Base-by-base conservation (phyloP, 2,113 vertebrate genomes). In the Ahaetulla prasina region DNA sequence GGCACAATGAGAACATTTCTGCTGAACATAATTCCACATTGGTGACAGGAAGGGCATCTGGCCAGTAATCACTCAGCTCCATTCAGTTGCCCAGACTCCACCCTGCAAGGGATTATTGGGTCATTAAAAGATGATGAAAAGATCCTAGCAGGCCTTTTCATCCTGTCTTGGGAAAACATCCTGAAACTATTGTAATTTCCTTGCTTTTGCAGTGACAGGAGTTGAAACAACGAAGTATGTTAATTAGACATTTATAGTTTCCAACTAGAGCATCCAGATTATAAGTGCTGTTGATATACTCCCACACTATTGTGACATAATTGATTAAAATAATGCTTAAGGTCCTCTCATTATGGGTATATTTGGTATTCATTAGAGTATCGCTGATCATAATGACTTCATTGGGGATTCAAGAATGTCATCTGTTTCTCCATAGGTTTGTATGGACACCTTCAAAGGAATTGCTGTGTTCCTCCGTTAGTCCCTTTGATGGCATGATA, bases 341-440 rank as follows among this genome's bases (percentile, higher is more conserved):
- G 7, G 52, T 93, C 86, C 60, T 94, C 80, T 95, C 54, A 88
- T 92, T 96, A 93, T 0, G 1, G 52, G 94, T 93, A 92, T 9
- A 93, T 95, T 95, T 95, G 20, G 30, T 93, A 92, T 95, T 96
- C 93, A 94, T 95, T 95, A 92, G 86, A 91, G 35, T 94, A 92
- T 92, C 92, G 74, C 54, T 57, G 57, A 94, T 95, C 57, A 88
- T 92, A 95, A 94, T 93, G 2, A 95, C 95, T 96, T 95, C 45
- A 94, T 96, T 93, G 93, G 30, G 23, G 95, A 96, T 95, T 97
- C 94, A 96, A 84, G 92, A n/a, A 90, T 94, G 85, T 94, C 88
- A 92, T 95, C 94, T 90, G 43, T 92, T 96, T 94, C 4, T n/a
- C 88, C 68, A 89, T 92, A 96, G 91, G 85, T 96, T 91, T 94